Base-by-base conservation (phyloP, 1,140 invertebrate genomes). In the Varroa destructor region DNA sequence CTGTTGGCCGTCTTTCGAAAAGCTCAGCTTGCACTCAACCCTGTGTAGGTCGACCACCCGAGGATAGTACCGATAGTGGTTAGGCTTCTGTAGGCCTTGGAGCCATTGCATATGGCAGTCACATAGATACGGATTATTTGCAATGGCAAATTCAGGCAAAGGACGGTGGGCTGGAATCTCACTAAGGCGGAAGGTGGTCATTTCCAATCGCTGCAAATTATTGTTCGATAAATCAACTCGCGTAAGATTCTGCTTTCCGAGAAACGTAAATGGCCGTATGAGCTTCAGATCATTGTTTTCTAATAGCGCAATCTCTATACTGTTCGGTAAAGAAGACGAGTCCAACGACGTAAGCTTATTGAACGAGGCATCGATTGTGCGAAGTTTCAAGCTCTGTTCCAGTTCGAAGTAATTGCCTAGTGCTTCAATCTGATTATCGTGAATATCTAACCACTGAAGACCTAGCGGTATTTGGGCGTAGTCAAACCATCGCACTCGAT, bases 101-200 rank as follows among this genome's bases (percentile, higher is more conserved):
- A 92, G 79, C 89, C 89, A 91, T 77, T 91, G 89, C 85, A 89
- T 89, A 73, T 86, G 88, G 80, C 91, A 94, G 80, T 92, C 89
- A 76, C 89, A 91, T 72, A 88, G 85, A 78, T 90, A 90, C 4
- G 89, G 89, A 83, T 92, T 92, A 56, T 88, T 87, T 3, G 88
- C 88, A 55, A 92, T 87, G 78, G 89, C 90, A 81, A 92, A 90
- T 80, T 90, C 88, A 6, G 89, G 89, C 72, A 90, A 78, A 12
- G 85, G 81, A 57, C 84, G 82, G 14, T 71, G 70, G n/a, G 36
- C 71, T 40, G 86, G 84, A 43, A 89, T 85, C 1, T 86, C 86
- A 72, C 85, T 84, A 72, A 91, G 81, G 51, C 86, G 82, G 73
- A 91, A 80, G 12, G 88, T 87, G 78, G 86, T 88, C 74, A 90